These are phyloP conservation scores for Pherbina coryleti DNA, from an alignment of 2,888 invertebrate genomes.

Conservation along the genomic window DNA sequence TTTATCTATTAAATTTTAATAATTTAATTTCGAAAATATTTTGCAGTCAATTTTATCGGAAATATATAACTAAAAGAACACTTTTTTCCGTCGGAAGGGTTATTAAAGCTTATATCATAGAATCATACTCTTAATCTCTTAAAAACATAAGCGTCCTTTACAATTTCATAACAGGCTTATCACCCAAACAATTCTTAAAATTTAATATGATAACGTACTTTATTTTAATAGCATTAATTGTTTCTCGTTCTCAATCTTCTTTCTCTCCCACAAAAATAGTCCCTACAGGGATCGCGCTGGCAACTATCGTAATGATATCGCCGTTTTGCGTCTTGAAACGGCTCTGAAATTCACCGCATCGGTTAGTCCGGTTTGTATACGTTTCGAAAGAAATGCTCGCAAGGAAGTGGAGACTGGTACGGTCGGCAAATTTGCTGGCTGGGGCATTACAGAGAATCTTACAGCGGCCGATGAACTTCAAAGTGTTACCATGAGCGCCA, in stretches of 20 bases:
- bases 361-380: constrained; percentile 65
- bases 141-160: no score
- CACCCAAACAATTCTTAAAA: no score
- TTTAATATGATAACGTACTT: no score
- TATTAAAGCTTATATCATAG: no score
- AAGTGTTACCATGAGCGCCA: constrained; percentile 27
- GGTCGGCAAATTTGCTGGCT: constrained; percentile 37
- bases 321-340: constrained; percentile 59
- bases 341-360: constrained; percentile 56
- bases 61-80: no score
- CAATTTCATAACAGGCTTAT: no score
- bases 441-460: constrained; percentile 28
- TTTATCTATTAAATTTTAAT: no score
- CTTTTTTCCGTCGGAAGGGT: no score
- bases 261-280: constrained; percentile 26
- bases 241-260: background rate
- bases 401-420: constrained; percentile 11
- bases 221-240: background rate
- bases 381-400: background rate
- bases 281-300: constrained; percentile 48
- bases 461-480: constrained; percentile 15
- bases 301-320: constrained; percentile 61
- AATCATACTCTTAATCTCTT: no score
- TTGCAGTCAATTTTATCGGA: no score
- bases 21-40: no score